Percentiles rank a stretch among this genome's conserved stretches.
phyloP scores from a whole-genome alignment of 35 echinoderm and acorn worm species.

The Acanthaster planci region DNA sequence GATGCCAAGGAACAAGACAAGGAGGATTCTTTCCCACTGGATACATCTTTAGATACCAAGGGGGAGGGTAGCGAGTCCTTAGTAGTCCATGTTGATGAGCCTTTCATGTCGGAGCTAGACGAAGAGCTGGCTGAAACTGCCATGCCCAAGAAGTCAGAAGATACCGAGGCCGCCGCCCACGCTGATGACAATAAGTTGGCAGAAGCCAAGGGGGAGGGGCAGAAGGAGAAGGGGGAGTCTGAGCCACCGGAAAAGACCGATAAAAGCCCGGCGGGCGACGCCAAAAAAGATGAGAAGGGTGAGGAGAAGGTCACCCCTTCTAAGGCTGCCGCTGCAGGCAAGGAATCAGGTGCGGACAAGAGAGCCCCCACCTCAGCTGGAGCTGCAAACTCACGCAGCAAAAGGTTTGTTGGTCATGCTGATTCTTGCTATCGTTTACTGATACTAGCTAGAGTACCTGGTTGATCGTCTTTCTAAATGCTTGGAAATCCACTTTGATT shows the following conservation, averaged over 20 bases:
- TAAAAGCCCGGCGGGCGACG: background rate
- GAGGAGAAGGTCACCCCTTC: slow-evolving; percentile 35
- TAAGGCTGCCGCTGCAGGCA: slow-evolving; percentile 19
- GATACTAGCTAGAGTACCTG: slow-evolving; percentile 18
- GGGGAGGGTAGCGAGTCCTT: slow-evolving; percentile 72
- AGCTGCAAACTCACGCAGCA: slow-evolving; percentile 22
- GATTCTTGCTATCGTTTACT: slow-evolving; percentile 12
- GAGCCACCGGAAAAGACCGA: slow-evolving; percentile 44
- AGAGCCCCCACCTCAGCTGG: slow-evolving; percentile 19
- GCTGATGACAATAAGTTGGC: slow-evolving; percentile 22
- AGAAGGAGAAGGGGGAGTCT: slow-evolving; percentile 55
- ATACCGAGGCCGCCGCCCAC: slow-evolving; percentile 16
- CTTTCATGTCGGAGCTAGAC: slow-evolving; percentile 82
- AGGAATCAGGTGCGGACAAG: slow-evolving; percentile 38
- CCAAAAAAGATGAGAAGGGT: slow-evolving; percentile 37
- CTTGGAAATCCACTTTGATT: too few species aligned
- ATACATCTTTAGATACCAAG: slow-evolving; percentile 13
- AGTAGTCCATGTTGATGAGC: slow-evolving; percentile 88
- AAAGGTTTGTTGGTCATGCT: slow-evolving; percentile 51
- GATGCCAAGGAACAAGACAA: background rate
- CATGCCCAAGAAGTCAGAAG: slow-evolving; percentile 29
- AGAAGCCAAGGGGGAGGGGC: slow-evolving; percentile 46
- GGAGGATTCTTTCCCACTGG: background rate
- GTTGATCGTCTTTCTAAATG: background rate
- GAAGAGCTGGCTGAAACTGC: slow-evolving; percentile 65